Base-by-base conservation (phyloP, 2,113 vertebrate genomes). In the Cnemophilus loriae region DNA sequence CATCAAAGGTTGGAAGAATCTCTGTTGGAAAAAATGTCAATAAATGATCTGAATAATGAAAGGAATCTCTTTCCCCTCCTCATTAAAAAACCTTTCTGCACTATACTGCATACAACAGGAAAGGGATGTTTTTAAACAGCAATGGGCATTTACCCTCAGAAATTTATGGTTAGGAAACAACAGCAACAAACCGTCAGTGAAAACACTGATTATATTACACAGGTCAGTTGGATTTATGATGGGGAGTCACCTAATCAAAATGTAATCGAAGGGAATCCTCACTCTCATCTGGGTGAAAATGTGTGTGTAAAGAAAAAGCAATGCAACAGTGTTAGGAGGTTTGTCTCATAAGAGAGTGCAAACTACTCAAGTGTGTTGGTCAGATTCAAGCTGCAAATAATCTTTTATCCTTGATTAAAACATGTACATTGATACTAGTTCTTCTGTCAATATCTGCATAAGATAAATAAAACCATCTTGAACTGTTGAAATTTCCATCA, bases 1-100 rank as follows among this genome's bases (percentile, higher is more conserved):
- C 96, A 69, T 94, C 97, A 47, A 95, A 97, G 42, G 88, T 55
- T 67, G 92, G 91, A 89, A 93, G 86, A 57, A 79, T 84, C 93
- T 96, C 97, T 97, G 96, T 71, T 71, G 88, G 65, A 79, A 93
- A 90, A 89, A 95, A 95, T 16, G 56, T 63, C 4, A 4, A 71
- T 33, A 92, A 83, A 81, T 71, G 4, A 70, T 84, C 37, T 92
- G 70, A 89, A 81, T 49, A 88, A 46, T 24, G 20, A 94, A 93
- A 33, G 42, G 8, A 86, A 28, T 39, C 20, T 61, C 22, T 57
- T 79, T 52, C 16, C 23, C 46, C 20, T 22, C 1, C 5, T 27
- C 9, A 17, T 69, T 35, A 82, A 37, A 64, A 60, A 50, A 13
- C 1, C 2, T 11, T 55, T 81, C 69, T 63, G 10, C 11, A 27